Conservation (phyloP, 2,888 invertebrate genomes). For the Cataglyphis altisquamis region DNA sequence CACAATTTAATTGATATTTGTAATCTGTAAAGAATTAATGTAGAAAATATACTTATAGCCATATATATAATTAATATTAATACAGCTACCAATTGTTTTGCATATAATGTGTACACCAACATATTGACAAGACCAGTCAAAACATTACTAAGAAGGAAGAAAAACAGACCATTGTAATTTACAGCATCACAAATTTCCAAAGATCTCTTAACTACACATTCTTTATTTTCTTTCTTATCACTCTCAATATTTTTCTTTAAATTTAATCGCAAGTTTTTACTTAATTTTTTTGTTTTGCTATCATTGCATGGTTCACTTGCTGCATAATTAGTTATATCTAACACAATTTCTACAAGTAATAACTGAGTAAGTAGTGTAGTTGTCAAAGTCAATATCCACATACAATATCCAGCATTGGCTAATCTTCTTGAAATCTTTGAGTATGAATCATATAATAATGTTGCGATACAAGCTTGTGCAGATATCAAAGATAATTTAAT, state of each 20-base stretch:
- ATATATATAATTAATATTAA: conserved; percentile 80
- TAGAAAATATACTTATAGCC: conserved; percentile 75
- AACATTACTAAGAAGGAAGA: conserved; percentile 94
- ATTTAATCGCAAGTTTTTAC: conserved; percentile 31
- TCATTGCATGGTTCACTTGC: conserved; percentile 9
- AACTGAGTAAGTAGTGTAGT: conserved; percentile 87
- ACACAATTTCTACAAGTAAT: conserved; percentile 88
- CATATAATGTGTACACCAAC: conserved; percentile 88
- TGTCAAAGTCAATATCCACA: conserved; percentile 91
- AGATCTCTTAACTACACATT: conserved; percentile 72
- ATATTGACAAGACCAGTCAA: conserved; percentile 95
- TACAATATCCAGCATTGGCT: conserved; percentile 93
- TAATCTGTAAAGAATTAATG: conserved; percentile 76
- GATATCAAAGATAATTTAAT: conserved; percentile 81
- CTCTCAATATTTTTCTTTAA: conserved; percentile 51
- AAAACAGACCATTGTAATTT: conserved; percentile 93
- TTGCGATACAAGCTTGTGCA: conserved; percentile 84
- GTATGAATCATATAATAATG: conserved; percentile 86
- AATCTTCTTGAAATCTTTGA: conserved; percentile 92
- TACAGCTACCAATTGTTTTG: conserved; percentile 80
- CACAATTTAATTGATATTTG: conserved; percentile 79
- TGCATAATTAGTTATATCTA: conserved; percentile 79
- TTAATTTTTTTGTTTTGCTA: conserved; percentile 18
- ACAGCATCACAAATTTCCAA: conserved; percentile 90
- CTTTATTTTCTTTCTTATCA: conserved; percentile 37